Base-by-base conservation (phyloP, 2,797 vertebrate genomes). In the Eleutherodactylus coqui region DNA sequence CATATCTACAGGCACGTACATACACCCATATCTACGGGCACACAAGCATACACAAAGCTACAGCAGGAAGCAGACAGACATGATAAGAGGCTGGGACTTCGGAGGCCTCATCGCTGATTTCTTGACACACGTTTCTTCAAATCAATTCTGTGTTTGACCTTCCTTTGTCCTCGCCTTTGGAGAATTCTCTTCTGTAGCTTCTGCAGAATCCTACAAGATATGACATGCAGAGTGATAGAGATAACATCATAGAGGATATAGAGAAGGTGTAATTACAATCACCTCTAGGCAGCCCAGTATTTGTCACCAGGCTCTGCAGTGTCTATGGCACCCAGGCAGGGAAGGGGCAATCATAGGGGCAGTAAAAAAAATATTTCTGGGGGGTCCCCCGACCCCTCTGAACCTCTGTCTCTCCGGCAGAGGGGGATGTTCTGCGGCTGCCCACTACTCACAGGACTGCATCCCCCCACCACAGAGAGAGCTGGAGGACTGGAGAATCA, bases 111-210 rank as follows among this genome's bases (percentile, higher is more conserved):
- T 43, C 60, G 72, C 29, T 60, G 27, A 70, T 78, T 72, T 83
- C 36, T 34, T 87, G 64, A 41, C 67, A 79, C 27, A 24, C 24
- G 43, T n/a, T 64, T n/a, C 27, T 21, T 75, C 21, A 70, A 29
- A 79, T 83, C 82, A 87, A 73, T 84, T 83, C 41, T 83, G 67
- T 24, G 75, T 19, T 19, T 79, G 53, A 75, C 83, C 82, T 79
- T 87, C 76, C 72, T 27, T 47, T 87, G 62, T 84, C 69, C 70
- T 77, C 17, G 43, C 53, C 82, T 87, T 87, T 84, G 67, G 47
- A 62, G 75, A 87, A 84, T 53, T 47, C 3, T 79, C 75, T 29
- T 84, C 76, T 84, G 75, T 75, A 58, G 67, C 47, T 17, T 86
- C 78, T 51, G 29, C 62, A 75, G 81, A 73, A 27, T 84, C 82